Base-by-base conservation (phyloP, 2,888 invertebrate species). In the Chymomyza amoena region DNA sequence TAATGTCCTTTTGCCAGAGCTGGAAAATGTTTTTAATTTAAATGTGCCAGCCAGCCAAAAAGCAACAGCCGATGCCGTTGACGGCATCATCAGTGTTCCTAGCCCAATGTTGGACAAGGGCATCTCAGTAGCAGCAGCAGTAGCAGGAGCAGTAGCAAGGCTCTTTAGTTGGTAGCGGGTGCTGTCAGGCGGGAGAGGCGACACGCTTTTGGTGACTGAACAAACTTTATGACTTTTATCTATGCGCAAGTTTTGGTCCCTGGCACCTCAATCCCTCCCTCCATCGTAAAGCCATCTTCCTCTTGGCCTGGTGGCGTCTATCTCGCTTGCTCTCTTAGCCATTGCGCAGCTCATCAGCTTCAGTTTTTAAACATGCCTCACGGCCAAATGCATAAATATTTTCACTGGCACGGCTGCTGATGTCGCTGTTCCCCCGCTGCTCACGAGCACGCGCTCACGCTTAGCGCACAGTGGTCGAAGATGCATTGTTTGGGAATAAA, bases 301-400 rank as follows among this genome's bases (percentile, higher is more conserved):
- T 6, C 7, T 32, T 32, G 32, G 32, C 7, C 32, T 32, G 0
- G 9, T 6, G 32, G 7, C 7, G 32, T 32, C 32, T 32, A 32
- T 32, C 32, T 32, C 32, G 32, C 32, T 32, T 32, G 39, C 39
- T 45, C 39, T 9, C 54, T 54, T n/a, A 54, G 54, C 18, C 54
- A n/a, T 54, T 54, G 18, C 54, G 16, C 20, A 67, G 54, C 76
- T 74, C 79, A 75, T 73, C 80, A 75, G 83, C 63, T 66, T 71
- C 57, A 79, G 73, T 83, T 80, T 72, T 76, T 68, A 73, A 81
- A 78, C 75, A 82, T 76, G 83, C 79, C 86, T 75, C 74, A 69
- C 74, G 79, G 82, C 81, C 78, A 85, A 83, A 76, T 83, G 81
- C 82, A 85, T 83, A 82, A 83, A 85, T 83, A 81, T 81, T 79